A percentile compares a stretch with the other conserved stretches of the same genome.
Conservation (phyloP, 92 coral and sea anemone genomes). For the Pocillopora grandis region DNA sequence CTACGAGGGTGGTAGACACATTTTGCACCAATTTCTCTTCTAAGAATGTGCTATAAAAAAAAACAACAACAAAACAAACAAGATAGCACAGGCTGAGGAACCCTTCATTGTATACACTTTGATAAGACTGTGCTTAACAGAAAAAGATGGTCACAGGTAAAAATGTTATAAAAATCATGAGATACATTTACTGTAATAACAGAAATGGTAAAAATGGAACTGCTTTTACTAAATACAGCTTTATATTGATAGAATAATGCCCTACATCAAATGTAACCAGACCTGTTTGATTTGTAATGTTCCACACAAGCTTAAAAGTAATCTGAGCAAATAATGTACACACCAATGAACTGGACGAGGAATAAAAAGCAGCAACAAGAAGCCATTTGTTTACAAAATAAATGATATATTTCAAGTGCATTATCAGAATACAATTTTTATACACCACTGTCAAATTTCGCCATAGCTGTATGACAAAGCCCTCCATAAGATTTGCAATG, state of each 20-base stretch:
- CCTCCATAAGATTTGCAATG: neutral
- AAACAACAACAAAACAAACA: neutral
- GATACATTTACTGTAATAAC: too few species aligned
- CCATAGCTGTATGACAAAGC: neutral
- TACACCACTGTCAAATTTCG: constrained; percentile 1
- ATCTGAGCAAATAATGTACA: too few species aligned
- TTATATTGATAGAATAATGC: too few species aligned
- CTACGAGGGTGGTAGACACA: neutral
- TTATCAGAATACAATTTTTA: neutral
- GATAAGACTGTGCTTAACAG: neutral
- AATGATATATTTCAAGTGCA: neutral
- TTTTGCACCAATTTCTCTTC: neutral
- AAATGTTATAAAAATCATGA: neutral
- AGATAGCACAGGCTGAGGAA: neutral
- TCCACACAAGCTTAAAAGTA: too few species aligned
- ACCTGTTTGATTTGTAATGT: too few species aligned
- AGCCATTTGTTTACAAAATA: neutral
- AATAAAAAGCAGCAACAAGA: neutral
- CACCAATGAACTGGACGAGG: too few species aligned
- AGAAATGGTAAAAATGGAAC: too few species aligned
- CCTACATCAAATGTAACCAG: too few species aligned
- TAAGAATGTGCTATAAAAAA: neutral
- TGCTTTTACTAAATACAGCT: too few species aligned
- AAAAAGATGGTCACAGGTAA: neutral
- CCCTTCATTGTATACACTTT: neutral